Evolutionary conservation across 2,888 invertebrate genomes (phyloP), one percentile per base, ranked within the genome.

Genomic region (Arrhopalites spinosus): DNA sequence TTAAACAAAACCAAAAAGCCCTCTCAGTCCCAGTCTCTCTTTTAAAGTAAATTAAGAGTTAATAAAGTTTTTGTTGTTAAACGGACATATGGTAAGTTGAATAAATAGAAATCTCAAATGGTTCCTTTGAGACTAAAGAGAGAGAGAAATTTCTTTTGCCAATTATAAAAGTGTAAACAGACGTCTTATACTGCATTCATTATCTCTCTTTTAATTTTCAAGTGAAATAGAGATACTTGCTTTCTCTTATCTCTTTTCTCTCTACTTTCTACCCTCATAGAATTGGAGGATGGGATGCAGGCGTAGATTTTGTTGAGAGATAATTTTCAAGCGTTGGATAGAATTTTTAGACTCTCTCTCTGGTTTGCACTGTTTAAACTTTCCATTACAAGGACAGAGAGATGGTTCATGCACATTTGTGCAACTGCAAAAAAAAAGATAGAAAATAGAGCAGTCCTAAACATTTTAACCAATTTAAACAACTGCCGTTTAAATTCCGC

Each of bases 151-250:
- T 11, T 36, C 36, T 36, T 36, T 36, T 36, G 5, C 36, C 50
- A 50, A 50, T 50, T 50, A 50, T 5, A 50, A 50, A 50, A 50
- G 50, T 50, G 50, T 50, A 50, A 50, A 50, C 50, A 50, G 50
- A 50, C 50, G 15, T 50, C n/a, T 50, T 50, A 50, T 3, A n/a
- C 50, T 50, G 2, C 15, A 2, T 17, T 17, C 50, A 13, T 17
- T 50, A 8, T 17, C 15, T 15, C 50, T 17, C 7, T 50, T 50
- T 50, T 50, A 50, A 50, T n/a, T 50, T 50, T 15, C 50, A 15
- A 50, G 15, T 50, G 2, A 50, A 50, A 5, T 50, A 50, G 45
- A 45, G 45, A 15, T 15, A 11, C 7, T 17, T 15, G 2, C 50
- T 50, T n/a, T 50, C 50, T 50, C 50, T 50, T n/a, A n/a, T 15